These are phyloP conservation scores for Amblyopsis rosae DNA, from an alignment of 2,113 vertebrate species.

Conservation along the genomic window DNA sequence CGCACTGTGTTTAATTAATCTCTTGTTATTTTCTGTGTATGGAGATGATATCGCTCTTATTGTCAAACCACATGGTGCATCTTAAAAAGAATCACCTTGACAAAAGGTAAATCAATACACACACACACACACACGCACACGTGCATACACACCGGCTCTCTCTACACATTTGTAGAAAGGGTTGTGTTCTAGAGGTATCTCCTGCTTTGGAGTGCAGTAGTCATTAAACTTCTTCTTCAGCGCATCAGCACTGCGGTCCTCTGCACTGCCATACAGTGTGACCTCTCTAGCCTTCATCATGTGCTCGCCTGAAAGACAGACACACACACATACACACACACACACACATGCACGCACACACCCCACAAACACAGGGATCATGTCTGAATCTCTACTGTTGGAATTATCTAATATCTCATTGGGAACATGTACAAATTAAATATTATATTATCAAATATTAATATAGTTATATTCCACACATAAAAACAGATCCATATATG, in stretches of 20 bases:
- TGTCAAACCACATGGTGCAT: not conserved
- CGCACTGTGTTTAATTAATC: not conserved
- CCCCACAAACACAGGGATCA: not conserved
- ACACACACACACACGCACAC: slow-evolving; percentile 23
- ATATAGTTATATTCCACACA: too few relatives aligned
- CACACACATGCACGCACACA: not conserved
- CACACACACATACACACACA: not conserved
- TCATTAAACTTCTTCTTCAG: slow-evolving; percentile 74
- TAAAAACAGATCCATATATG: slow-evolving; percentile 1
- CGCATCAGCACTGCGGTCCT: slow-evolving; percentile 48
- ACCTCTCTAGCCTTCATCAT: slow-evolving; percentile 63
- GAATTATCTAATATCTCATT: too few relatives aligned
- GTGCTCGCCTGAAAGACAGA: slow-evolving; percentile 46
- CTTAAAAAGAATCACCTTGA: not conserved
- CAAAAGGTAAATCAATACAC: not conserved
- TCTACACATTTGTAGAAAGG: slow-evolving; percentile 79
- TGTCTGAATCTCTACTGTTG: not conserved
- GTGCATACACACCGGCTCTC: slow-evolving; percentile 63
- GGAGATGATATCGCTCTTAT: slow-evolving; percentile 2
- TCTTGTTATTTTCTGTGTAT: slow-evolving; percentile 8
- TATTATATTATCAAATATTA: too few relatives aligned
- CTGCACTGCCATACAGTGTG: slow-evolving; percentile 55
- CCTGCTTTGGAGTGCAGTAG: slow-evolving; percentile 58
- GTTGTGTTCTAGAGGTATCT: slow-evolving; percentile 68
- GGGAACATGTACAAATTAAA: too few relatives aligned